phyloP scores from a whole-genome alignment of 2,113 vertebrate species.

The Gobiocypris rarus region DNA sequence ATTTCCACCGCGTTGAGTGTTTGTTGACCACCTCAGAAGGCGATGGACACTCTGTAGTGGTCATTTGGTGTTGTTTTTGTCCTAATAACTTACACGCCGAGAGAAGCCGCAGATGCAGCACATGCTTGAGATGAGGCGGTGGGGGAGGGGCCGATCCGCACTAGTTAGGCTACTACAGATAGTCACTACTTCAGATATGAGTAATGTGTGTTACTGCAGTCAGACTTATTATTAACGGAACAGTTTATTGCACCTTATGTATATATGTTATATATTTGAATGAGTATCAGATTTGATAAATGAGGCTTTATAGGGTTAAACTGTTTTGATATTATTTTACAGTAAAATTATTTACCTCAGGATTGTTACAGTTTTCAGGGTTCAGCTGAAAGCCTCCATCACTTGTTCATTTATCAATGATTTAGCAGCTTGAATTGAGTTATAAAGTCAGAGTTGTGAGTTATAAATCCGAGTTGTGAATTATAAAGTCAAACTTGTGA shows the following conservation, averaged over 20 bases:
- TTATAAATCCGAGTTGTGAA: too few relatives aligned
- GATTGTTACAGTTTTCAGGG: neutral
- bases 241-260: too few relatives aligned
- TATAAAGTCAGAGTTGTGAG: too few relatives aligned
- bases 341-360: neutral
- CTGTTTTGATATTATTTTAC: too few relatives aligned
- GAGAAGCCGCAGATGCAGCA: neutral
- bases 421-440: neutral
- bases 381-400: neutral
- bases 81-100: neutral
- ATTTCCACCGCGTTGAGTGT: slow-evolving; percentile 30
- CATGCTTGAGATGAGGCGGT: neutral
- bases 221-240: neutral
- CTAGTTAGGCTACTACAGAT: neutral
- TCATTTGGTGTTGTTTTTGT: neutral
- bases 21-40: slow-evolving; percentile 37
- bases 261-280: too few relatives aligned
- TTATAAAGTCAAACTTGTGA: too few relatives aligned
- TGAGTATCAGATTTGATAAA: too few relatives aligned
- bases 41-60: neutral
- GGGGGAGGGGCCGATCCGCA: slow-evolving; percentile 3
- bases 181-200: neutral
- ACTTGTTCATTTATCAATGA: neutral
- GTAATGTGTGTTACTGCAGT: neutral
- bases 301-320: too few relatives aligned